phyloP scores from a whole-genome alignment of 1,140 invertebrate species.

The Panagrolaimus sp. region DNA sequence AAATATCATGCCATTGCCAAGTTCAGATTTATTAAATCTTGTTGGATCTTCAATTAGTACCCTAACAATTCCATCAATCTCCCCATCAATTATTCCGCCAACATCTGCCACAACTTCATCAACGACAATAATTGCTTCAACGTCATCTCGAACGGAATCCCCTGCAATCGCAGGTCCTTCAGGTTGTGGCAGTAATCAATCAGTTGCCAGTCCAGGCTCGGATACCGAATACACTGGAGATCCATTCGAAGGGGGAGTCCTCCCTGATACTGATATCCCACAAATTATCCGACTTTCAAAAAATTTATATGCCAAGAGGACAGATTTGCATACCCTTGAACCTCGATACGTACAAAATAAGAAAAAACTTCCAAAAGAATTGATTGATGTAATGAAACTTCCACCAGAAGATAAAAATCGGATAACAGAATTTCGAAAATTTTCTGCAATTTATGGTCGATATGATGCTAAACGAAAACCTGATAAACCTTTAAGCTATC shows the following conservation, averaged over 20 bases:
- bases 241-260: slow-evolving; percentile 4
- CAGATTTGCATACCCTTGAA: slow-evolving; percentile 30
- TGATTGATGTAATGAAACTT: slow-evolving; percentile 77
- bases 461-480: slow-evolving; percentile 92
- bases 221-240: background rate
- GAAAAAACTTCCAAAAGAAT: slow-evolving; percentile 41
- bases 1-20: background rate
- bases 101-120: background rate
- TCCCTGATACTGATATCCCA: slow-evolving; percentile 8
- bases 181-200: background rate
- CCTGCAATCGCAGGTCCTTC: background rate
- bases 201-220: background rate
- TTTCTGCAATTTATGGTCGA: slow-evolving; percentile 85
- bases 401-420: slow-evolving; percentile 70
- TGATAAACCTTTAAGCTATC: slow-evolving; percentile 86
- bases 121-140: background rate
- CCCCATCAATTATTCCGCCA: background rate
- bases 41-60: background rate
- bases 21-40: background rate
- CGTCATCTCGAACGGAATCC: background rate
- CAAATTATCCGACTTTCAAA: background rate
- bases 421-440: slow-evolving; percentile 89
- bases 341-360: slow-evolving; percentile 33
- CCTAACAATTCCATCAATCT: background rate
- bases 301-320: background rate